Percentiles rank a stretch among this genome's conserved stretches.
Evolutionary conservation across 2,888 invertebrate genomes (phyloP).

Genomic region (Heliconius sara): DNA sequence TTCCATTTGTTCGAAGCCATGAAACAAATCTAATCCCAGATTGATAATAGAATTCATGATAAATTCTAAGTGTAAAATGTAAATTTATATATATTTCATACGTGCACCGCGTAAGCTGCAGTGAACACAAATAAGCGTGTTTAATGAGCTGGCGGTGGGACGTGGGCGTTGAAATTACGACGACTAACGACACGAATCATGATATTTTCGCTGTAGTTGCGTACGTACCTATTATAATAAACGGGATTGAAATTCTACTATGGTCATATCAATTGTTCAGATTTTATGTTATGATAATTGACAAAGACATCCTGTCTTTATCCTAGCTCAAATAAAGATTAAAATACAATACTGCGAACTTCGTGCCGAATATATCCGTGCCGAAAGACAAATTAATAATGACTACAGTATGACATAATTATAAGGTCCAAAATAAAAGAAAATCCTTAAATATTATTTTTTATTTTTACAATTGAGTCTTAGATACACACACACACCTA

Average conservation of each 20-base stretch:
- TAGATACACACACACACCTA: background rate
- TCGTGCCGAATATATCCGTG: background rate
- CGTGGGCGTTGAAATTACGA: conserved; percentile 49
- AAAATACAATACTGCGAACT: background rate
- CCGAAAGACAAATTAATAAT: background rate
- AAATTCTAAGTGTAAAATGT: conserved; percentile 40
- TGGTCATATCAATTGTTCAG: background rate
- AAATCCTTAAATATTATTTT: conserved; percentile 15
- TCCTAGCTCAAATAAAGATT: background rate
- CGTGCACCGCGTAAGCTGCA: conserved; percentile 49
- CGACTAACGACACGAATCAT: conserved; percentile 34
- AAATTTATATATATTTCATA: conserved; percentile 45
- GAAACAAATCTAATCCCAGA: conserved; percentile 47
- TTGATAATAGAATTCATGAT: conserved; percentile 47
- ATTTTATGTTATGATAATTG: background rate
- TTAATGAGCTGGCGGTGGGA: conserved; percentile 43
- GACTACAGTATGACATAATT: background rate
- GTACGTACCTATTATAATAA: conserved; percentile 16
- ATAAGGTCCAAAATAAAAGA: conserved; percentile 24
- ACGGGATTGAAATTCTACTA: background rate
- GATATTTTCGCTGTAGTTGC: conserved; percentile 39
- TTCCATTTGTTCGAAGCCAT: conserved; percentile 48
- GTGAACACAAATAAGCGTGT: conserved; percentile 51
- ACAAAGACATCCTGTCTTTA: background rate
- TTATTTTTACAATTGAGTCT: conserved; percentile 1